phyloP scores from a whole-genome alignment of 2,113 vertebrate species.

The Channa maculata region DNA sequence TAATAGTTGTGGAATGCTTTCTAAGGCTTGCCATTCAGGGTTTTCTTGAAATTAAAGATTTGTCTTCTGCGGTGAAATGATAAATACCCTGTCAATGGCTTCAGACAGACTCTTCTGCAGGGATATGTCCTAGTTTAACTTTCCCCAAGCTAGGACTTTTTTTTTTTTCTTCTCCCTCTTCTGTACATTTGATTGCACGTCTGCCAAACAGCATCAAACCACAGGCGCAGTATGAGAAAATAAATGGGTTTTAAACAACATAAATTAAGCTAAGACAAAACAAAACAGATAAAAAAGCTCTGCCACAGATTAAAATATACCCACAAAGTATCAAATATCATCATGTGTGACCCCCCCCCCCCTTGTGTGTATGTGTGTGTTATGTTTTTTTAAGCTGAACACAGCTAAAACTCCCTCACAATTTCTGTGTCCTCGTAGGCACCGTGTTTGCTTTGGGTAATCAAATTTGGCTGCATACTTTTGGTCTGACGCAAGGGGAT shows the following conservation, averaged over 20 bases:
- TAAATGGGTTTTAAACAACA: conserved; percentile 64
- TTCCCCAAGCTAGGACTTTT: conserved; percentile 43
- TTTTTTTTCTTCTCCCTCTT: conserved; percentile 6
- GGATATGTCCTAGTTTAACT: conserved; percentile 70
- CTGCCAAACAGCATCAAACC: conserved; percentile 64
- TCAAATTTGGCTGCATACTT: conserved; percentile 76
- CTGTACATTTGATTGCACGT: conserved; percentile 58
- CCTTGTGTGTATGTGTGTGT: no score
- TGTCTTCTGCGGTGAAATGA: conserved; percentile 68
- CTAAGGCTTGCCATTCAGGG: conserved; percentile 49
- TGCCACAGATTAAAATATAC: conserved; percentile 63
- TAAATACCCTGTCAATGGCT: conserved; percentile 73
- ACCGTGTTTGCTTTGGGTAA: conserved; percentile 72
- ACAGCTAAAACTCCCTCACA: conserved; percentile 38
- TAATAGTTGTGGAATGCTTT: conserved; percentile 65
- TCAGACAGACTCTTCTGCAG: conserved; percentile 66
- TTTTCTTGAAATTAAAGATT: conserved; percentile 66
- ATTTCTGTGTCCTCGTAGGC: conserved; percentile 62
- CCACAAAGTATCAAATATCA: conserved; percentile 65
- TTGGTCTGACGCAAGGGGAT: conserved; percentile 70
- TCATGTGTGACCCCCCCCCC: conserved; percentile 17
- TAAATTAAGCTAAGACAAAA: conserved; percentile 63
- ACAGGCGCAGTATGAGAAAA: conserved; percentile 55
- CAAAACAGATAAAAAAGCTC: conserved; percentile 57
- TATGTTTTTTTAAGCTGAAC: neutral